Conservation (phyloP, 2,113 vertebrate genomes). For the Gobiocypris rarus region DNA sequence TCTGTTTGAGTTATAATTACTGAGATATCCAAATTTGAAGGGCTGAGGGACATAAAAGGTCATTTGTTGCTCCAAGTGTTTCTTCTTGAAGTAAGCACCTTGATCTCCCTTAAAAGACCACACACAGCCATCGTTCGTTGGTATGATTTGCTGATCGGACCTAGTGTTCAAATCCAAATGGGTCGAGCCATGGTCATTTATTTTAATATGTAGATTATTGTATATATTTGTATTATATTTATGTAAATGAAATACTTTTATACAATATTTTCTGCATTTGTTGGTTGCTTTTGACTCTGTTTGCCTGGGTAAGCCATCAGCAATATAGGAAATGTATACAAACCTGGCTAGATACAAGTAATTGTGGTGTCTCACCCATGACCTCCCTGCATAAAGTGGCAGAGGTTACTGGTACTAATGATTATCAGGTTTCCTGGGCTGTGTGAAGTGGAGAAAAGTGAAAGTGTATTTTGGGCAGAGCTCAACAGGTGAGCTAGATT, state of each 20-base stretch:
- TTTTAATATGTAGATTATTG: not conserved
- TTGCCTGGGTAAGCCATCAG: constrained; percentile 10
- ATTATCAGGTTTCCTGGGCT: constrained; percentile 9
- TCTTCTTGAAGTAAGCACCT: constrained; percentile 15
- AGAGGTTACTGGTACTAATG: not conserved
- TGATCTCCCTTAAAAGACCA: constrained; percentile 11
- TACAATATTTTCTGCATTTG: constrained; percentile 9
- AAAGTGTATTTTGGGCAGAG: not conserved
- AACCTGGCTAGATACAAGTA: constrained; percentile 45
- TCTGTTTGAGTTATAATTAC: constrained; percentile 24
- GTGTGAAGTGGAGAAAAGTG: not conserved
- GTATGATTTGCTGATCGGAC: not conserved
- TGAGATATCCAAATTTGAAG: not conserved
- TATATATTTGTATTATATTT: not conserved
- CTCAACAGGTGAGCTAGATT: constrained; percentile 45
- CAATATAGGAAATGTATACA: constrained; percentile 28
- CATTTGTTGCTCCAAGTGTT: constrained; percentile 12
- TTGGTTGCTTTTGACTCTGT: not conserved
- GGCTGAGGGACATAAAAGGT: not conserved
- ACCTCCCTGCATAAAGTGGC: constrained; percentile 6
- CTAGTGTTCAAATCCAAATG: not conserved
- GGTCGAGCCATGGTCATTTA: not conserved
- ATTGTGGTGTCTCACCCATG: constrained; percentile 22
- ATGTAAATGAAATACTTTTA: not conserved
- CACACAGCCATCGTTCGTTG: not conserved